Base-by-base conservation (phyloP, 2,797 vertebrate genomes). In the Otolemur crassicaudatus region DNA sequence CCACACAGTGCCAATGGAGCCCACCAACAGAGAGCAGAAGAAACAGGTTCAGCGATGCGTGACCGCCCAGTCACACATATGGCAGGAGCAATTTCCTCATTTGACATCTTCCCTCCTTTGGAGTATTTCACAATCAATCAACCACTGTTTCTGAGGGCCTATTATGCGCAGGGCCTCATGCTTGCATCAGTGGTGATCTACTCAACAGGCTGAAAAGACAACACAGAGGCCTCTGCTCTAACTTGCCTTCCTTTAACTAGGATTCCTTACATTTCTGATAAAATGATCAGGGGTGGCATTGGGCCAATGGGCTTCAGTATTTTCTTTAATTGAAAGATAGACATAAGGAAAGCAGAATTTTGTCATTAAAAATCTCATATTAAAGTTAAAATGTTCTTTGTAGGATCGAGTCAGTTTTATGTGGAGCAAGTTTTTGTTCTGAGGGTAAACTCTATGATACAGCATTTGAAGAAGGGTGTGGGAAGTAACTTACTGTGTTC, bases 281-380 rank as follows among this genome's bases (percentile, higher is more conserved):
- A 86, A 87, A 82, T 67, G 11, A 34, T 58, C 72, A 90, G 40
- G 4, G 16, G 27, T 81, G 61, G 37, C 34, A 25, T 84, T 37
- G 22, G n/a, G 67, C 3, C 1, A 13, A 95, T 53, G 46, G 43
- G 3, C 29, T 87, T 87, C 6, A 14, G 11, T 91, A 20, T 72
- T 96, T 94, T 46, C 31, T 86, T 94, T 73, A 91, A 89, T 34
- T 89, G 22, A 73, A 95, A 81, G 10, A 92, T 8, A 91, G 76
- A 65, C n/a, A 34, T 34, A 79, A 89, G 25, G 72, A 40, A 88
- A 81, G 14, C 12, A 61, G 49, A 91, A 85, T 85, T 19, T 94
- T 69, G 6, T 58, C 29, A 61, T 85, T 82, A 79, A 88, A 94
- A 25, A 49, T 58, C 8, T 16, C 43, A 81, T 40, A 40, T 34